Base-by-base conservation (phyloP, 1,140 invertebrate species). In the Atopsyche davidsoni region DNA sequence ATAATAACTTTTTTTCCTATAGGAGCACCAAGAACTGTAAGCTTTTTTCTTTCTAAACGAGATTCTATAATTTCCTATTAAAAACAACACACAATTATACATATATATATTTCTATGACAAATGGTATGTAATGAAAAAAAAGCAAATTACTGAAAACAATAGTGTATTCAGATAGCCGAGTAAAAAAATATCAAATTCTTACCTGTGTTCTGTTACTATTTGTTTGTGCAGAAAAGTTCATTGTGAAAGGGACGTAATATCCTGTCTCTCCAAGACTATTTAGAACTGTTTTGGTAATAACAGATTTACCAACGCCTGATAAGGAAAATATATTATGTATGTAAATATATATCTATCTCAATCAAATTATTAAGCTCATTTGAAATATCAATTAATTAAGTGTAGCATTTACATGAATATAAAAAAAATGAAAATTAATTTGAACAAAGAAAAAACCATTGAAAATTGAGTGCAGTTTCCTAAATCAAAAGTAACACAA, bases 161-260 rank as follows among this genome's bases (percentile, higher is more conserved):
- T 13, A n/a, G 24, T 23, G 14, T n/a, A 23, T 42, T 23, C 22
- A 42, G 4, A 13, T 4, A 42, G 6, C 24, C n/a, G 16, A 4
- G 19, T 28, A 4, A 13, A 24, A 1, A 28, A 43, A 25, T 7
- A 43, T 4, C 1, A 34, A 53, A 45, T 4, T 38, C 14, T 25
- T 57, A 68, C 67, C 64, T 70, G 86, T 34, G 87, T 84, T 58
- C 86, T 76, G 34, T 78, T 69, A 57, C 88, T 92, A 60, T 81
- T 88, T 0, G 89, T 94, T 71, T 92, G 89, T 0, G 89, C 89
- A 0, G 89, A 92, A 69, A 93, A 92, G 62, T 91, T 92, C 3
- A 94, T 73, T 48, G 83, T 83, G 3, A 87, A 75, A 0, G 88
- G 81, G 11, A 90, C 77, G 62, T 83, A 87, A 9, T 67, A 62